Evolutionary conservation across 37 sponge, comb jelly and placozoan species (phyloP), one percentile per base, ranked within the genome.

Genomic region (Halichondria panicea): DNA sequence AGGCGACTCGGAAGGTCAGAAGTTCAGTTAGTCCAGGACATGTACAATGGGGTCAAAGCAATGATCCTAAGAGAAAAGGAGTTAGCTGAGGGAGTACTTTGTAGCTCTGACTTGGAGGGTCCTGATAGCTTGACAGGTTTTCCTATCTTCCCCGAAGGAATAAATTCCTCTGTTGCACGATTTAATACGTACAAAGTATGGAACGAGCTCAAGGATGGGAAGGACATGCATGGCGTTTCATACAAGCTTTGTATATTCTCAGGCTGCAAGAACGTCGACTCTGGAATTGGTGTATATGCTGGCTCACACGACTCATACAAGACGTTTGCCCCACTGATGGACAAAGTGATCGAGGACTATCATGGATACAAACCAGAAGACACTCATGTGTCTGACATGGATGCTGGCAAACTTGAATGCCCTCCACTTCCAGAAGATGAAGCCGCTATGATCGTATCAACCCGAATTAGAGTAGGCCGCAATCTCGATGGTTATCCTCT

Each of bases 231-330:
- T 41, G 67, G 67, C 22, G 67, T 66, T 12, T 13, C 67, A 22
- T 66, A 66, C 37, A 34, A 66, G 43, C 67, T 40, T 2, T 38
- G 42, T 27, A 66, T 66, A 22, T 66, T 66, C 43, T 66, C 67
- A 4, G 67, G 67, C 24, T 66, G 67, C 67, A 66, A 66, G 67
- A 66, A 66, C 37, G 36, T 35, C 2, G 67, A 66, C 43, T 66
- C 67, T 9, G 4, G 22, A 28, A 66, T 41, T 6, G 67, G 67
- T 25, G 67, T 66, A 22, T 66, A 66, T 34, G 84, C 90, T 46
- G 94, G 94, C 60, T 87, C 86, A 59, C 76, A 89, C 30, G 94
- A 94, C 67, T 79, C 81, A 58, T 94, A 94, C 81, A 66, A 69
- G 1, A 75, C 58, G 31, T 94, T 94, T 78, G 87, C 83, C 52